These are phyloP conservation scores for Sweltsa coloradensis DNA, from an alignment of 1,140 invertebrate genomes.

Conservation along the genomic window DNA sequence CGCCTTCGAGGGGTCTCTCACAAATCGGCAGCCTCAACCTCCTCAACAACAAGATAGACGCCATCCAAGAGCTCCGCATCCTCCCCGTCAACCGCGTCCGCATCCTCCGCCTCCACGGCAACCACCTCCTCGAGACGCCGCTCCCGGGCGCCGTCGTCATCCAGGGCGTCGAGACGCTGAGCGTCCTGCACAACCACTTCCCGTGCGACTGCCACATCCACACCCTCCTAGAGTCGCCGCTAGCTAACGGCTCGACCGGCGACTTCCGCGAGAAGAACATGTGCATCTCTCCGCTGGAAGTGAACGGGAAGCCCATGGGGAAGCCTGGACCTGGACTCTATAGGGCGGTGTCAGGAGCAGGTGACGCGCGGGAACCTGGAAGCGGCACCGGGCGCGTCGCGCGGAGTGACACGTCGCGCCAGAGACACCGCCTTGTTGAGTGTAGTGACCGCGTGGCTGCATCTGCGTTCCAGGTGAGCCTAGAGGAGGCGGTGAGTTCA, in stretches of 20 bases:
- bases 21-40: conserved; percentile 51
- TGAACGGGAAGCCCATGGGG: conserved; percentile 61
- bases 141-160: conserved; percentile 47
- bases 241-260: conserved; percentile 41
- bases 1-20: conserved; percentile 46
- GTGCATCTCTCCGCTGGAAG: conserved; percentile 71
- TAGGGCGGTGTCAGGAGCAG: conserved; percentile 51
- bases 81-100: conserved; percentile 51
- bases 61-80: conserved; percentile 56
- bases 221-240: conserved; percentile 54
- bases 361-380: conserved; percentile 49
- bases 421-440: too few species aligned
- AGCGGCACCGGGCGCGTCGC: too few species aligned
- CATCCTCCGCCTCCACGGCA: conserved; percentile 57
- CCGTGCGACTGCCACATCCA: conserved; percentile 73
- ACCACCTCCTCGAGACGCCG: conserved; percentile 65
- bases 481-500: too few species aligned
- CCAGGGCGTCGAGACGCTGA: conserved; percentile 50
- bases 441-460: too few species aligned
- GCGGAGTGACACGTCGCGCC: too few species aligned
- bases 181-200: conserved; percentile 62
- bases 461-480: too few species aligned
- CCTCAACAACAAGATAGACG: conserved; percentile 72
- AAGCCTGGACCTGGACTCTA: conserved; percentile 49
- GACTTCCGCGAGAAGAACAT: conserved; percentile 64